Conservation (phyloP, 1,140 invertebrate species). For the Hypsibius dujardini region DNA sequence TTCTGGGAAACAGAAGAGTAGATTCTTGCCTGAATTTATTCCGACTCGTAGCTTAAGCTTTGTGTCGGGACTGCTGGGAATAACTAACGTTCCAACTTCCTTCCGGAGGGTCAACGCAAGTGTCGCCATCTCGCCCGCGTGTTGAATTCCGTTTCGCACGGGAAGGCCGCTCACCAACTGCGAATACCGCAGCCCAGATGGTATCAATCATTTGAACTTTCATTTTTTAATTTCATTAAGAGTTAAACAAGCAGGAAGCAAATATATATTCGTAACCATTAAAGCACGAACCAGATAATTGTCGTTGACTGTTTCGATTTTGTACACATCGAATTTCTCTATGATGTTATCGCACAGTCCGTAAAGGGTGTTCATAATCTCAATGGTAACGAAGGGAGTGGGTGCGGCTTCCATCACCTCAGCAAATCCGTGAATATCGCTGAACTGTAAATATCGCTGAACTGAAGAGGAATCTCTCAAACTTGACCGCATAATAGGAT, state of each 20-base stretch:
- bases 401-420: too few relatives aligned
- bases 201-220: too few relatives aligned
- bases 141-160: slow-evolving; percentile 3
- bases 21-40: not conserved
- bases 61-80: not conserved
- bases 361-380: not conserved
- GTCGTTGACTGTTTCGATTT: not conserved
- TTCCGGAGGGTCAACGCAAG: not conserved
- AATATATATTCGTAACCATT: not conserved
- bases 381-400: not conserved
- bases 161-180: not conserved
- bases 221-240: too few relatives aligned
- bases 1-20: too few relatives aligned
- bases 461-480: too few relatives aligned
- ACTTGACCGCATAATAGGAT: not conserved
- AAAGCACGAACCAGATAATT: not conserved
- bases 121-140: not conserved
- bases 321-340: not conserved
- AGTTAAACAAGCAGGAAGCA: not conserved
- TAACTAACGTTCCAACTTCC: not conserved
- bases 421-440: not conserved
- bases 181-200: too few relatives aligned
- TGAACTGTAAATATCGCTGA: too few relatives aligned
- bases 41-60: not conserved
- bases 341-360: not conserved